phyloP scores from a whole-genome alignment of 2,113 vertebrate genomes.

The Chinchilla lanigera region DNA sequence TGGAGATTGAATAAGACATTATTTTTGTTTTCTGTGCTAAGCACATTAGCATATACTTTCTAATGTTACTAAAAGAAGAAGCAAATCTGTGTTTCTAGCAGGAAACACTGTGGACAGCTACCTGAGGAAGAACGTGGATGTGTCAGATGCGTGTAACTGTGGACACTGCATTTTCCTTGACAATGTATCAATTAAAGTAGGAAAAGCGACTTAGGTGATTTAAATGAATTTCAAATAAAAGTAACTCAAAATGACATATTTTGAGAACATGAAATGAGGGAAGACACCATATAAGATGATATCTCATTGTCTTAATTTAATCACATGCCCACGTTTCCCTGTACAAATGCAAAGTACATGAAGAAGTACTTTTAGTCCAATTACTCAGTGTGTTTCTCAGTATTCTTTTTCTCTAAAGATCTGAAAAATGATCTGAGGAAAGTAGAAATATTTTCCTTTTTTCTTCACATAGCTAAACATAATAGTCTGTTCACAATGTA shows the following conservation, averaged over 20 bases:
- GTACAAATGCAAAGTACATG: neutral
- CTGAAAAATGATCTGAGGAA: neutral
- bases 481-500: neutral
- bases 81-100: neutral
- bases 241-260: neutral
- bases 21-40: neutral
- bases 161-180: neutral
- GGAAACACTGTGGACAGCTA: neutral
- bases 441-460: neutral
- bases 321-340: neutral
- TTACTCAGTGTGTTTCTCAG: neutral
- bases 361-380: neutral
- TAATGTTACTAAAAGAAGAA: neutral
- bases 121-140: neutral
- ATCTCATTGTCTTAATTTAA: neutral
- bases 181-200: neutral
- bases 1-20: neutral
- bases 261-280: neutral
- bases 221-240: slow-evolving; percentile 17
- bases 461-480: neutral
- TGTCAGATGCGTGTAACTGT: neutral
- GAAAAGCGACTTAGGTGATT: neutral
- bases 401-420: neutral
- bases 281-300: neutral
- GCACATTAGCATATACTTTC: neutral